phyloP scores from a whole-genome alignment of 2,113 vertebrate genomes.

The Ammospiza nelsoni region DNA sequence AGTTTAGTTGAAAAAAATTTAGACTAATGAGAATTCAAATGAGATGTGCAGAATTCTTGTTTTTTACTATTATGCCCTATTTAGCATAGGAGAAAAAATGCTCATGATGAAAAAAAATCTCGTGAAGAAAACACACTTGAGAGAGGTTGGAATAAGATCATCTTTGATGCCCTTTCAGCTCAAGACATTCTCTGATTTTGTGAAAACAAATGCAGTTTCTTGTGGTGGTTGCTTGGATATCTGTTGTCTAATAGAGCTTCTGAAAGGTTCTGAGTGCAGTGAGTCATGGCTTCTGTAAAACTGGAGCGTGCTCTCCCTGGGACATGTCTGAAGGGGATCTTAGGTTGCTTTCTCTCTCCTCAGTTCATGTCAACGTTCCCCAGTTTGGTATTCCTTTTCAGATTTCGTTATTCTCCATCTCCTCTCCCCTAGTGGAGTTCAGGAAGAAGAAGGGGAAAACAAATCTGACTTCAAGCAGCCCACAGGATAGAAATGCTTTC shows the following conservation, averaged over 20 bases:
- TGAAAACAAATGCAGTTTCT: not conserved
- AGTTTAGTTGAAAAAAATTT: not conserved
- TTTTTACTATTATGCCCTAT: not conserved
- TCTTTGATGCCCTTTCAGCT: not conserved
- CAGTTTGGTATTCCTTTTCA: not conserved
- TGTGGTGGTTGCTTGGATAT: not conserved
- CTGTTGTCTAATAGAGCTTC: not conserved
- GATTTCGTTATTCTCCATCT: rapidly evolving
- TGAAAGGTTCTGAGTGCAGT: not conserved
- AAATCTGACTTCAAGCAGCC: not conserved
- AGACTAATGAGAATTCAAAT: not conserved
- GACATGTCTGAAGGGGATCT: not conserved
- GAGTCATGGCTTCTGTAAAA: not conserved
- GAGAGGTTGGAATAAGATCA: not conserved
- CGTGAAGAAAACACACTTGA: not conserved
- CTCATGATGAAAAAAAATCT: not conserved
- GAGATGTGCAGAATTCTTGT: not conserved
- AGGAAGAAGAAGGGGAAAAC: not conserved
- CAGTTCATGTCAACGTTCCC: not conserved
- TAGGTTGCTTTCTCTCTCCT: not conserved
- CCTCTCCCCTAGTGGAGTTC: not conserved
- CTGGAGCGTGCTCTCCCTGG: not conserved
- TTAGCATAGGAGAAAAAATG: not conserved
- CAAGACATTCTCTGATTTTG: not conserved
- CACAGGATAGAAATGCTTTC: not conserved